A percentile compares a stretch with the other conserved stretches of the same genome.
Evolutionary conservation across 2,113 vertebrate species (phyloP).

Genomic region (Marcusenius ussheri): DNA sequence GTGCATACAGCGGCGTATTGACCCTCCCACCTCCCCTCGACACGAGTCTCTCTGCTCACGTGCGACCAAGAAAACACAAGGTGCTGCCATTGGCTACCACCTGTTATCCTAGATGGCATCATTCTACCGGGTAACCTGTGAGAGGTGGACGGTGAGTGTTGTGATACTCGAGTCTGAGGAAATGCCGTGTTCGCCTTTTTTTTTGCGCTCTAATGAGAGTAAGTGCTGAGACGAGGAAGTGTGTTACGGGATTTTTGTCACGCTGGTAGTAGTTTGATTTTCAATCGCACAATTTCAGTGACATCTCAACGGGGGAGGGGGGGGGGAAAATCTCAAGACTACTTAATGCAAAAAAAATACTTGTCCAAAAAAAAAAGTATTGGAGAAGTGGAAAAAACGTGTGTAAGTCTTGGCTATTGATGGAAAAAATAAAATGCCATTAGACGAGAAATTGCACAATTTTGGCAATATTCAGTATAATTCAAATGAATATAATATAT

Average conservation of each 20-base stretch:
- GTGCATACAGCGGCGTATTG: neutral
- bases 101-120: neutral
- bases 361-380: neutral
- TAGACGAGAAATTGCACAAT: neutral
- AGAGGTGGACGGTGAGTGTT: neutral
- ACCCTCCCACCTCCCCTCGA: constrained; percentile 6
- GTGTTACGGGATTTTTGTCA: neutral
- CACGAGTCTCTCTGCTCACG: constrained; percentile 24
- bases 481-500: neutral
- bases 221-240: neutral
- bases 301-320: neutral
- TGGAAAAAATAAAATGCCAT: neutral
- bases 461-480: neutral
- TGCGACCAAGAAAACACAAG: neutral
- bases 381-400: neutral
- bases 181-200: neutral
- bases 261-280: neutral
- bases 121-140: neutral
- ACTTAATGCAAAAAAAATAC: too few species aligned
- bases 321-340: too few species aligned
- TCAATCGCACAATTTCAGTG: neutral
- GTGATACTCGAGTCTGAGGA: neutral
- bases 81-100: neutral
- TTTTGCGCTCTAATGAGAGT: neutral
- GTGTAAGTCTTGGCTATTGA: neutral